Conservation (phyloP, 2,797 vertebrate species). For the Lepilemur septentrionalis region DNA sequence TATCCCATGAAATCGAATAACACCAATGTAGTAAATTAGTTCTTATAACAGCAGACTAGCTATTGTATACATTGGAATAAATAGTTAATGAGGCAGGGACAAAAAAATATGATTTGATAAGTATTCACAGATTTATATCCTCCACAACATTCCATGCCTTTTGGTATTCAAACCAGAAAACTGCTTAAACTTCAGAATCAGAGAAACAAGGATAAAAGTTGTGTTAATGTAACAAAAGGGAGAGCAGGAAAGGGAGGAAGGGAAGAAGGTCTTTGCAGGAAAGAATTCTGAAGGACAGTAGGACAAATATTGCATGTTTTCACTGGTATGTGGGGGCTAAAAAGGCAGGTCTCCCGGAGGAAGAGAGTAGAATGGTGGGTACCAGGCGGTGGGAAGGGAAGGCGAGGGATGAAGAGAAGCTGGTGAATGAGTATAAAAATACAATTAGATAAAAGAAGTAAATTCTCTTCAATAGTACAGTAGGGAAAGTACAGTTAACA, state of each 20-base stretch:
- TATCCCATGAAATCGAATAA: neutral
- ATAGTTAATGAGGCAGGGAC: neutral
- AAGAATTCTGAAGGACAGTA: neutral
- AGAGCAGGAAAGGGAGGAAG: neutral
- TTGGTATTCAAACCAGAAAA: neutral
- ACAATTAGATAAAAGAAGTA: too few relatives aligned
- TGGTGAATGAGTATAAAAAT: too few relatives aligned
- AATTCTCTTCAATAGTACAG: too few relatives aligned
- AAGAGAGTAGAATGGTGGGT: too few relatives aligned
- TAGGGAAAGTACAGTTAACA: too few relatives aligned
- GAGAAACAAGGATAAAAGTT: neutral
- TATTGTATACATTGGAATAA: neutral
- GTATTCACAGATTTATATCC: neutral
- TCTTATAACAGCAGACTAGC: neutral
- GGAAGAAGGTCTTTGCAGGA: neutral
- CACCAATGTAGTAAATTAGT: neutral
- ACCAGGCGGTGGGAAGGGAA: too few relatives aligned
- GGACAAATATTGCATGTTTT: too few relatives aligned
- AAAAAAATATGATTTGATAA: neutral
- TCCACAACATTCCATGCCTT: neutral
- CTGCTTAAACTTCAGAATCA: neutral
- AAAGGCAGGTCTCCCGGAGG: too few relatives aligned
- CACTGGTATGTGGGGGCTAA: too few relatives aligned
- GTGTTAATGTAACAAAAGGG: neutral
- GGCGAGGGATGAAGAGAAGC: too few relatives aligned